Evolutionary conservation across 2,113 vertebrate genomes (phyloP).

Genomic region (Mungos mungo): DNA sequence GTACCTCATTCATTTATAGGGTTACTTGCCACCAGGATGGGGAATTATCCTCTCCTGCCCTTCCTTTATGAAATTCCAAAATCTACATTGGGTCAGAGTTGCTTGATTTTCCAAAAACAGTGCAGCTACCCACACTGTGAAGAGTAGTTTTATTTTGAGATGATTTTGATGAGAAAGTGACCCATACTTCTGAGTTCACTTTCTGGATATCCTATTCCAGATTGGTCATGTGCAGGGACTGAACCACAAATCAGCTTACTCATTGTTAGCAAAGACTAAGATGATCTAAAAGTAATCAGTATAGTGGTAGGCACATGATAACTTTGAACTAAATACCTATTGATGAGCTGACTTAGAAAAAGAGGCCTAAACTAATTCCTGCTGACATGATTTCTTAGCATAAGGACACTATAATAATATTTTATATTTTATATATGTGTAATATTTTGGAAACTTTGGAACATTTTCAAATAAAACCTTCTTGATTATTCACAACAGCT

Average conservation of each 20-base stretch:
- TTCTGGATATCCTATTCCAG: background rate
- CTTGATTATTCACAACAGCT: background rate
- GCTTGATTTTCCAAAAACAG: background rate
- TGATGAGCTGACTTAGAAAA: background rate
- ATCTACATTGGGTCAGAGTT: background rate
- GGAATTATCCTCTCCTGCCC: background rate
- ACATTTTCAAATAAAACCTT: slow-evolving; percentile 22
- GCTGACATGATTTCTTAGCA: background rate
- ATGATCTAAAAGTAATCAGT: background rate
- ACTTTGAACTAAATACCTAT: background rate
- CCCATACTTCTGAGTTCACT: background rate
- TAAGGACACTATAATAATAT: background rate
- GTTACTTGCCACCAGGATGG: accelerated
- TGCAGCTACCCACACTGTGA: background rate
- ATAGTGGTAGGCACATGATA: background rate
- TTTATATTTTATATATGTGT: background rate
- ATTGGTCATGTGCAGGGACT: background rate
- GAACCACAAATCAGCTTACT: background rate
- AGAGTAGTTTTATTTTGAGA: background rate
- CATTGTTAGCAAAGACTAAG: background rate
- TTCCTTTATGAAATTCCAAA: background rate
- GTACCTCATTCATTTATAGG: background rate
- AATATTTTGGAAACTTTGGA: background rate
- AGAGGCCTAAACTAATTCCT: background rate
- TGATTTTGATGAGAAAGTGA: background rate